Percentiles rank a stretch among this genome's conserved stretches.
phyloP scores from a whole-genome alignment of 2,113 vertebrate genomes.

The Hirundichthys speculiger region DNA sequence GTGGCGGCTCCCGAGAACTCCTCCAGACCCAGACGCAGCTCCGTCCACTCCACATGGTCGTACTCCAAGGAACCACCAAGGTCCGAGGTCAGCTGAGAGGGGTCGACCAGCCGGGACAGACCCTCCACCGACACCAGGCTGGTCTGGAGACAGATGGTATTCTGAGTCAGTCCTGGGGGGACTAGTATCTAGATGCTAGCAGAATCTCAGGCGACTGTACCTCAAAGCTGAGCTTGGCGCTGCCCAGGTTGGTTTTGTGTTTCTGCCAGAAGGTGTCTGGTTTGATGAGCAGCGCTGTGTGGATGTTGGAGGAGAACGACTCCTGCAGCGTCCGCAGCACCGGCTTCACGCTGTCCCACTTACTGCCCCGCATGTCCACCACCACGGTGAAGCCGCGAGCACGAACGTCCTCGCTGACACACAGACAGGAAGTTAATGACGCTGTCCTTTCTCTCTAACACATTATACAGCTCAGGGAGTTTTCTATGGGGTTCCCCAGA shows the following conservation, averaged over 20 bases:
- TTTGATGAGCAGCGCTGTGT: conserved; percentile 97
- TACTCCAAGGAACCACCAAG: conserved; percentile 98
- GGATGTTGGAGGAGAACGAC: conserved; percentile 94
- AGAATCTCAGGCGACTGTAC: conserved; percentile 63
- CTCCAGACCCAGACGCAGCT: conserved; percentile 94
- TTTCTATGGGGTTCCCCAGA: not conserved
- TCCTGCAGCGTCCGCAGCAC: conserved; percentile 96
- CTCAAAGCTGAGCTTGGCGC: conserved; percentile 99
- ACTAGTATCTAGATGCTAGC: not conserved
- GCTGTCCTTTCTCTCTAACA: not conserved
- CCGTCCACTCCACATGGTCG: conserved; percentile 98
- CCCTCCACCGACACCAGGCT: conserved; percentile 98
- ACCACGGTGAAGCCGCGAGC: conserved; percentile 98
- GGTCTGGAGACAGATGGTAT: conserved; percentile 83
- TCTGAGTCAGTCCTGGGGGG: not conserved
- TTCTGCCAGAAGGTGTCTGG: conserved; percentile 99
- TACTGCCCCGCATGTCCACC: conserved; percentile 98
- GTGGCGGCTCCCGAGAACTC: conserved; percentile 94
- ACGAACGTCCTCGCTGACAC: conserved; percentile 93
- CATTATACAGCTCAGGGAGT: not conserved
- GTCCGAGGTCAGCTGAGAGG: conserved; percentile 94
- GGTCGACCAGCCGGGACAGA: conserved; percentile 94
- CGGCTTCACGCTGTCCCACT: conserved; percentile 98
- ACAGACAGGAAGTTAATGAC: not conserved
- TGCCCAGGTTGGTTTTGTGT: conserved; percentile 99